Evolutionary conservation across 2,797 vertebrate species (phyloP), one percentile per base, ranked within the genome.

Genomic region (Gila robusta): DNA sequence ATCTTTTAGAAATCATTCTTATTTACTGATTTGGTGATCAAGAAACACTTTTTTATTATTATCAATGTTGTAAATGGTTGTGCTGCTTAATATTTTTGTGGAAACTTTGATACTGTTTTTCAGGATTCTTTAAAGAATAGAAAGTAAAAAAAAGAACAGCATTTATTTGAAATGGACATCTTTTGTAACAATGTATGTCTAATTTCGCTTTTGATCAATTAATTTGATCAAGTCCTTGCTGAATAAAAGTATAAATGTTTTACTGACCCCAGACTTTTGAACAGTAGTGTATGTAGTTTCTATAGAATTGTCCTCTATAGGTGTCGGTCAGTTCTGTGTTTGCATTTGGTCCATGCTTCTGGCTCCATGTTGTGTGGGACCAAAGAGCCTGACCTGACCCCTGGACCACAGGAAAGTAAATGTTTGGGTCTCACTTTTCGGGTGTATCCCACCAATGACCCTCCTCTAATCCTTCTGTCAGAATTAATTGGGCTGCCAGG

Each of bases 401-500:
- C 17, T n/a, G 19, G 73, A 88, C 71, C 54, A 69, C 64, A 84
- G 78, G 44, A 87, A 88, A 88, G 83, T 86, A 88, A 47, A 66
- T 89, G 90, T 86, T 85, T 84, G 54, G 87, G 44, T 71, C 85
- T 87, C 80, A 72, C n/a, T 85, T 86, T 91, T 89, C 83, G 72
- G 86, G 84, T 83, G 83, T 86, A 91, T 91, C 89, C 81, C 91
- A 94, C 92, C 90, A 91, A 90, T 89, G 90, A 91, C 90, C 86
- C 91, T 90, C 87, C 85, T 91, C 91, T 95, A 94, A 94, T 94
- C 93, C 93, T 89, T 90, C 93, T 94, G 94, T 94, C 94, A 94
- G 89, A 89, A 91, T 91, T 94, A 95, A 96, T 96, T 95, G 93
- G 93, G 87, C 91, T 91, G 91, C 28, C 88, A 91, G 91, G 92